Conservation (phyloP, 1,140 invertebrate species). For the Lepidurus packardi region DNA sequence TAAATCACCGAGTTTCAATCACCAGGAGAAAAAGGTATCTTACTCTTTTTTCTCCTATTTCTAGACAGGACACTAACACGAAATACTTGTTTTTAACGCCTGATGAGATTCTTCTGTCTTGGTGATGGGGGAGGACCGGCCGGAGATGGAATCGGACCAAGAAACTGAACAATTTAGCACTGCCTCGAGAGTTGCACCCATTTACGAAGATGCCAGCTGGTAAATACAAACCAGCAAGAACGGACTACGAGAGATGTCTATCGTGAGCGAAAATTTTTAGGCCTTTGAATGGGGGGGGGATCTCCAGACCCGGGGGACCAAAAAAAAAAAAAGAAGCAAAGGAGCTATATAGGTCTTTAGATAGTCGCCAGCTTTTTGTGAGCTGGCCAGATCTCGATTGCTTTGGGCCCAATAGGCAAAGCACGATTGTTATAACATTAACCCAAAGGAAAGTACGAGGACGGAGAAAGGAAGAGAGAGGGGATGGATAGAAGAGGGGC, state of each 20-base stretch:
- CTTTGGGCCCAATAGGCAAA: not conserved
- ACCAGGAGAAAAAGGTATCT: not conserved
- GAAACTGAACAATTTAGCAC: too few species aligned
- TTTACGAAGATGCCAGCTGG: not conserved
- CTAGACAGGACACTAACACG: not conserved
- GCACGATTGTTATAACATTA: slow-evolving; percentile 14
- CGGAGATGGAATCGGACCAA: too few species aligned
- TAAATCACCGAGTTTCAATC: not conserved
- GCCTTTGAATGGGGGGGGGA: not conserved
- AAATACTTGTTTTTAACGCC: not conserved
- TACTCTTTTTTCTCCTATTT: not conserved
- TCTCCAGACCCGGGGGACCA: not conserved
- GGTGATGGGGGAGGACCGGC: too few species aligned
- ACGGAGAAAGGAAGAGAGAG: not conserved
- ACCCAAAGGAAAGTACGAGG: not conserved
- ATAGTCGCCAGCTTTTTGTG: slow-evolving; percentile 5
- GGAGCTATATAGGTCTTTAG: not conserved
- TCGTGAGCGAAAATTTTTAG: not conserved
- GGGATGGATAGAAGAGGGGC: not conserved
- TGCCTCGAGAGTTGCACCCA: too few species aligned
- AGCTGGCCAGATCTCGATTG: not conserved
- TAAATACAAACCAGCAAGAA: not conserved
- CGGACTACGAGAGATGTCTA: not conserved
- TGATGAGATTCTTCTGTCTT: not conserved
- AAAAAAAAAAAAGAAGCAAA: not conserved